Evolutionary conservation across 2,888 invertebrate species (phyloP), one percentile per base, ranked within the genome.

Genomic region (Drosophila recens): DNA sequence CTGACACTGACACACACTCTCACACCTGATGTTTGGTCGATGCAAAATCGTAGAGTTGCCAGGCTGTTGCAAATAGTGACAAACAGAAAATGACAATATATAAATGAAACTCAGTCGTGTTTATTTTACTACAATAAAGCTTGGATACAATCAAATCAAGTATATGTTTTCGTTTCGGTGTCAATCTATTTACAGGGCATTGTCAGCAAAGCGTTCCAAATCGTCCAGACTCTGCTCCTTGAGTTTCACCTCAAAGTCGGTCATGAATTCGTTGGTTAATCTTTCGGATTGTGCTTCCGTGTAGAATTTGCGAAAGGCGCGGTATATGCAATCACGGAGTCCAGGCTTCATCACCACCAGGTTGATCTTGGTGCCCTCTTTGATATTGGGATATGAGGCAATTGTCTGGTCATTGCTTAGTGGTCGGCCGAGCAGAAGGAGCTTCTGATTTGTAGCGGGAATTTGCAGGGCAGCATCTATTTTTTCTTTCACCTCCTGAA

Each of bases 341-440:
- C 95, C 95, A 8, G 94, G 94, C 82, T 96, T 96, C 88, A 95
- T 96, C 4, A 96, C 94, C 30, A 96, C 93, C 67, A 97, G 92
- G 89, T 95, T 95, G 48, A 97, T 90, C 91, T 96, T 97, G 15
- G 95, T 94, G 1, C 96, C 96, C 71, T 96, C 96, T 91, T 95
- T 95, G 38, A 97, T 95, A 75, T 94, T 94, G 5, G 95, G 95
- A 91, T 97, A 97, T 48, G 95, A 95, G 45, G 94, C 93, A 49
- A 97, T 92, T 8, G 94, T 94, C 87, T 96, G 95, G 52, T 96
- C 95, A 88, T 97, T 96, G 87, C 94, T 93, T 58, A 97, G 92
- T 1, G 96, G 94, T 82, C 96, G 94, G 1, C 97, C 97, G 5
- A 95, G 93, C n/a, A 95, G 93, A 15, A 97, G 93, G 51, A 97